These are phyloP conservation scores for Dolomedes plantarius DNA, from an alignment of 2,888 invertebrate genomes.

Conservation along the genomic window DNA sequence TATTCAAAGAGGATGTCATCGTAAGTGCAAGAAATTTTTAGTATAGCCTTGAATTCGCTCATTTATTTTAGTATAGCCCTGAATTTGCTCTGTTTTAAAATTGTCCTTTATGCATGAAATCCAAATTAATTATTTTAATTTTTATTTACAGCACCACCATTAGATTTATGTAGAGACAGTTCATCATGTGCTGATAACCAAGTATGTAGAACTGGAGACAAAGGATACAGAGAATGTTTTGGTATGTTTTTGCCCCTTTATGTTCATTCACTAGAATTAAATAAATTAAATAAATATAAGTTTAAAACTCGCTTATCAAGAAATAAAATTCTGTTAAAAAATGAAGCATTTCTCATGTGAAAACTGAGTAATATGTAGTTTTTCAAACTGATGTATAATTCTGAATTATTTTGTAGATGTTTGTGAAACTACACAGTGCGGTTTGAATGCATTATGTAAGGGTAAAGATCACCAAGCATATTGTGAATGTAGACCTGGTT, in stretches of 20 bases:
- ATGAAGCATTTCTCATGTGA: too few species aligned
- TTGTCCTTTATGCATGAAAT: too few species aligned
- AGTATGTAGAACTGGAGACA: constrained; percentile 81
- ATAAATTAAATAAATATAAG: too few species aligned
- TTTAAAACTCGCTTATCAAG: background rate
- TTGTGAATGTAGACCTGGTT: constrained; percentile 90
- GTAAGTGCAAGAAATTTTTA: constrained; percentile 37
- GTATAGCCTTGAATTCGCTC: background rate
- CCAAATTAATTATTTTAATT: too few species aligned
- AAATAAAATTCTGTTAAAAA: too few species aligned
- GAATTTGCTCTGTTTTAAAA: too few species aligned
- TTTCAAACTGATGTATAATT: too few species aligned
- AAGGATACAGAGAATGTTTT: constrained; percentile 71
- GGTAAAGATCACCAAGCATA: constrained; percentile 88
- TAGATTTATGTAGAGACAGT: constrained; percentile 83
- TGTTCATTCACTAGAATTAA: too few species aligned
- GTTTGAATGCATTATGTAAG: constrained; percentile 74
- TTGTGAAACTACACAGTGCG: constrained; percentile 74
- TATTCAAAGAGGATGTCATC: constrained; percentile 68
- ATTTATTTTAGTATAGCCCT: background rate
- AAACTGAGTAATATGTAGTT: too few species aligned
- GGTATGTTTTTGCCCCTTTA: constrained; percentile 58
- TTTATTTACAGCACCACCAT: constrained; percentile 51
- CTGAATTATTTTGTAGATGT: constrained; percentile 71
- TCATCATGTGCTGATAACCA: constrained; percentile 88